Evolutionary conservation across 2,797 vertebrate species (phyloP), one percentile per base, ranked within the genome.

Genomic region (Sebastes oblongus): DNA sequence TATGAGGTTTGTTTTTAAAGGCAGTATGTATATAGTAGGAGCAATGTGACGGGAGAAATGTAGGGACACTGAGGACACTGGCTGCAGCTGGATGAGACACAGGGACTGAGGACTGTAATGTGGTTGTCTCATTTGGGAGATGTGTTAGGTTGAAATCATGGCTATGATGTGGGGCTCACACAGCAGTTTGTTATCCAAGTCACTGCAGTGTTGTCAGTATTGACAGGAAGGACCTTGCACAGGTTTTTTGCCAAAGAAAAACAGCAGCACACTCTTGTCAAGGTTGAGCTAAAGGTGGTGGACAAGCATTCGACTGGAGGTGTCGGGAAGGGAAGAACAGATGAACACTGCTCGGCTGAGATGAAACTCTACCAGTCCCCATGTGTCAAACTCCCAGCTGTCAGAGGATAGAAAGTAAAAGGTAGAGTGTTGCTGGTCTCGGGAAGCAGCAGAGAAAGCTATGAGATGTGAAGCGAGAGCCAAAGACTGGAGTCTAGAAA

Each of bases 1-100:
- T 75, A 56, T 68, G 42, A 67, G 65, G 75, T 68, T 85, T 78
- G 75, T 86, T 88, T 90, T 71, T 73, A 82, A 83, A 82, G 76
- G 76, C 82, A 75, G 71, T 34, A 29, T 58, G 65, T 81, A 61
- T 81, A 61, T 36, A 58, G 67, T 18, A 59, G 52, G 42, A 60
- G 52, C 25, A 77, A 52, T 29, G 67, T 66, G 69, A 66, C 54
- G n/a, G 50, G 52, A 59, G 66, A 66, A 71, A 81, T 77, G 46
- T 27, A 20, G 46, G 62, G 68, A 62, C 56, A 76, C 39, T 32
- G 42, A 69, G 70, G 64, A 68, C 67, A 42, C 61, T 24, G 72
- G 66, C 39, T 52, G 65, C 50, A 27, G 58, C 46, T 22, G 13
- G 39, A 72, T 58, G 55, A 81, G 64, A 74, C 29, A 25, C 54